Base-by-base conservation (phyloP, 2,113 vertebrate species). In the Thomomys bottae region DNA sequence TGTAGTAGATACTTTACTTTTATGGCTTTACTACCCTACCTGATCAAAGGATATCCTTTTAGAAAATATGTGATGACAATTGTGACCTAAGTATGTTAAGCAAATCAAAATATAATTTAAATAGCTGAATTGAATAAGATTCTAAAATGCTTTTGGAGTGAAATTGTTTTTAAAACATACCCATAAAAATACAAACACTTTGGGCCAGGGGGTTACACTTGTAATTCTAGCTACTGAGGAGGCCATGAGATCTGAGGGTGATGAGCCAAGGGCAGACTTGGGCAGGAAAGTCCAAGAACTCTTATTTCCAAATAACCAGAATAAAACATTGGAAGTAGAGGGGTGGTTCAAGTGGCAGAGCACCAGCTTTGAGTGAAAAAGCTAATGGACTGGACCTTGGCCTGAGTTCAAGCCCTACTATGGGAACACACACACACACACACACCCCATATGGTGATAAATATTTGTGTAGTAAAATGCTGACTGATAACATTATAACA, bases 1-100 rank as follows among this genome's bases (percentile, higher is more conserved):
- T 30, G 2, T 34, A 75, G 78, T 66, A 45, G 45, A 84, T 36
- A 57, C 12, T 87, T 84, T 77, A 68, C 36, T 34, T 5, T 83
- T 59, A n/a, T 36, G 28, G 21, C n/a, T 54, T 73, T 80, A 45
- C 20, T 42, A 67, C 67, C 61, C 30, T 88, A 81, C 40, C 66
- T 89, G 57, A 71, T 24, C 76, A 86, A 77, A 75, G 36, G 11
- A 28, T 67, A 42, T 45, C 4, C 12, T 84, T 83, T 68, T 49
- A 24, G 72, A 89, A 94, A 87, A 71, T 59, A 71, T 30, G 70
- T 92, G 75, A 28, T 40, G 79, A 89, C 42, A 24, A 40, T 66
- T 21, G 3, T 73, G 42, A 76, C 92, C 23, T 80, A 64, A 78
- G 66, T 87, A 89, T 59, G 93, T 94, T 84, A 89, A 71, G 26